A percentile compares a stretch with the other conserved stretches of the same genome.
Conservation (phyloP, 2,888 invertebrate genomes). For the Ophion ellenae region DNA sequence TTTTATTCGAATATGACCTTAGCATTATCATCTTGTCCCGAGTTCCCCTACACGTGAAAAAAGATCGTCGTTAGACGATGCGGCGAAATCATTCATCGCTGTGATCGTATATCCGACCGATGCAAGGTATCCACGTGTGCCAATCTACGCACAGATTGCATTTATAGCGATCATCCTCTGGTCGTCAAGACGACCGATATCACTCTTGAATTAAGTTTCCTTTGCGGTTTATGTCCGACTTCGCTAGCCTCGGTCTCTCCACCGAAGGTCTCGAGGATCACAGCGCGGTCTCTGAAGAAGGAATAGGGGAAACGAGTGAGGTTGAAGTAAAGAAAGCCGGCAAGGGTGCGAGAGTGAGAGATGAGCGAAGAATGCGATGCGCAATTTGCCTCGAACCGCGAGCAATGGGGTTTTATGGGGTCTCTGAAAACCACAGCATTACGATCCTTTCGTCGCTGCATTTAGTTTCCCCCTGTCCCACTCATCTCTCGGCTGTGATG, state of each 20-base stretch:
- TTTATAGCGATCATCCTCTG: background rate
- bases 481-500: conserved; percentile 23
- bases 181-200: conserved; percentile 29
- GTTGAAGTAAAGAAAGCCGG: background rate
- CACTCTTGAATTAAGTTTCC: conserved; percentile 3
- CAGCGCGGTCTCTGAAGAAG: conserved; percentile 8
- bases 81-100: background rate
- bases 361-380: conserved; percentile 27
- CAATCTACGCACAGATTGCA: background rate
- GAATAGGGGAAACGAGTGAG: background rate
- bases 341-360: background rate
- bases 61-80: background rate
- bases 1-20: too few relatives aligned
- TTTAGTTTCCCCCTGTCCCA: conserved; percentile 30
- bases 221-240: conserved; percentile 1
- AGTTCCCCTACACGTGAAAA: background rate
- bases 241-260: conserved; percentile 3
- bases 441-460: conserved; percentile 36
- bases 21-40: too few relatives aligned
- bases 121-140: background rate
- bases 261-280: background rate
- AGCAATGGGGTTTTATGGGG: conserved; percentile 48
- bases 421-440: conserved; percentile 47
- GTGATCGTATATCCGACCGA: background rate
- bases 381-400: conserved; percentile 54